Evolutionary conservation across 2,888 invertebrate genomes (phyloP).

Genomic region (Mactromeris polynyma): DNA sequence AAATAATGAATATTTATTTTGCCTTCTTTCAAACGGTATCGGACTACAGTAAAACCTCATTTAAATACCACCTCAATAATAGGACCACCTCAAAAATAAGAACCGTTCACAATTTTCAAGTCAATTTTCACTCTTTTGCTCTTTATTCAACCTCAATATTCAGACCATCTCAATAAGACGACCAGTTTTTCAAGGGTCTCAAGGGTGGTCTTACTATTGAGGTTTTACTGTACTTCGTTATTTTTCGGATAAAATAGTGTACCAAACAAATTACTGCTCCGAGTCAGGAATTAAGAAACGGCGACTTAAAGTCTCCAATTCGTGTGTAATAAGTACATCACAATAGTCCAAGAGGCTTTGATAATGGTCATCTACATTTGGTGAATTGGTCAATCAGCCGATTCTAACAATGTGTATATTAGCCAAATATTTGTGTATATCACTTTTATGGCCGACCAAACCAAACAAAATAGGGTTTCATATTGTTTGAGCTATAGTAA

Average conservation of each 20-base stretch:
- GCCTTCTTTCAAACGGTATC: not conserved
- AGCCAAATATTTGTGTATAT: slow-evolving; percentile 39
- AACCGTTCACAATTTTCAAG: no score
- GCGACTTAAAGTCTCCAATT: not conserved
- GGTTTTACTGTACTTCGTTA: no score
- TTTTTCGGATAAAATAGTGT: not conserved
- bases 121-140: no score
- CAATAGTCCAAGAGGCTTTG: not conserved
- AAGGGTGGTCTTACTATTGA: no score
- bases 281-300: not conserved
- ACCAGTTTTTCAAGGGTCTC: no score
- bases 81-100: no score
- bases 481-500: slow-evolving; percentile 15
- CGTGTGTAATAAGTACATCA: not conserved
- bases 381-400: slow-evolving; percentile 38
- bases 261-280: not conserved
- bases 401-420: slow-evolving; percentile 32
- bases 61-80: no score
- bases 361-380: slow-evolving; percentile 17
- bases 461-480: slow-evolving; percentile 24
- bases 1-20: not conserved
- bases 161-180: no score
- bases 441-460: slow-evolving; percentile 45
- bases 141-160: no score
- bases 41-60: not conserved